These are phyloP conservation scores for Callionymus lyra DNA, from an alignment of 2,113 vertebrate species.

Conservation along the genomic window DNA sequence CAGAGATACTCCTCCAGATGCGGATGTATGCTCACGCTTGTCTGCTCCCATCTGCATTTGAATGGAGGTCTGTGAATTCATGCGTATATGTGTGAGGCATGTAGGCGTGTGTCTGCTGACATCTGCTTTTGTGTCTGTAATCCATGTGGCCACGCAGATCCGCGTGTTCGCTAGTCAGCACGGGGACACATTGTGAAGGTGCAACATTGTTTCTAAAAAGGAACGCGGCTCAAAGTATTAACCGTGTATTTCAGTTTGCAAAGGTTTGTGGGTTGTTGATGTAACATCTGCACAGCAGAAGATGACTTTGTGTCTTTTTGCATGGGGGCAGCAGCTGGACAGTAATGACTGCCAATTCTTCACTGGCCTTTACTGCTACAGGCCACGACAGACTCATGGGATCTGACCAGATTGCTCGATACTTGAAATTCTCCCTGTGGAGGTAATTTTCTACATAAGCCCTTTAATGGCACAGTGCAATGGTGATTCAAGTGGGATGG, in stretches of 20 bases:
- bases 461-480: slow-evolving; percentile 9
- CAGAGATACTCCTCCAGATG: slow-evolving; percentile 22
- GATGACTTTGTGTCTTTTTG: slow-evolving; percentile 5
- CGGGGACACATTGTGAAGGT: slow-evolving; percentile 5
- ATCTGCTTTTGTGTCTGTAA: slow-evolving; percentile 29
- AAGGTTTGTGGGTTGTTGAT: too few relatives aligned
- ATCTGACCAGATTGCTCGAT: slow-evolving; percentile 19
- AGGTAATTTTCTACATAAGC: slow-evolving; percentile 28
- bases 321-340: slow-evolving; percentile 40
- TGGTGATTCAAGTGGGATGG: slow-evolving; percentile 15
- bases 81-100: slow-evolving; percentile 24
- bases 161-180: slow-evolving; percentile 23
- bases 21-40: slow-evolving; percentile 11
- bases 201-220: not conserved
- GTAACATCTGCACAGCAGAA: slow-evolving; percentile 21
- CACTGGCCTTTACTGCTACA: slow-evolving; percentile 22
- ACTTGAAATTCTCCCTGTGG: slow-evolving; percentile 22
- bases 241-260: too few relatives aligned
- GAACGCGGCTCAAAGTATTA: not conserved
- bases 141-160: slow-evolving; percentile 28
- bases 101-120: slow-evolving; percentile 33
- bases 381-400: slow-evolving; percentile 20
- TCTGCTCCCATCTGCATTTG: slow-evolving; percentile 28
- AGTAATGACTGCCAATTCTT: slow-evolving; percentile 26
- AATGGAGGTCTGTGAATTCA: slow-evolving; percentile 10